Conservation (phyloP, 2,888 invertebrate genomes). For the Dryocosmus kuriphilus region DNA sequence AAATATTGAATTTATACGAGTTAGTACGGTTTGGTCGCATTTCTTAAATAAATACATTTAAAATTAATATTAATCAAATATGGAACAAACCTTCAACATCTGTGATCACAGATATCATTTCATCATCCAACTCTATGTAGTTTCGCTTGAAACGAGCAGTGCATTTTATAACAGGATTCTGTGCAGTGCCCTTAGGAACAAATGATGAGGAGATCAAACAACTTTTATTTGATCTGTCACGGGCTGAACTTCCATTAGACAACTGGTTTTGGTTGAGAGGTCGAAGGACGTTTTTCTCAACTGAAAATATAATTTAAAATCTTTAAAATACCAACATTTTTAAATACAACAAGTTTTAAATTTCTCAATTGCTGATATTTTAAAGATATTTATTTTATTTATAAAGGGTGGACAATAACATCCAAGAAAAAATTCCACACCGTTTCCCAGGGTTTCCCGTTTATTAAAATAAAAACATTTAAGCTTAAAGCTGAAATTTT, state of each 20-base stretch:
- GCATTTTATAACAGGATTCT: slow-evolving; percentile 79
- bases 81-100: slow-evolving; percentile 83
- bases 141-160: slow-evolving; percentile 84
- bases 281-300: slow-evolving; percentile 74
- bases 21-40: not conserved
- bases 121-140: slow-evolving; percentile 85
- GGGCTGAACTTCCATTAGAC: slow-evolving; percentile 66
- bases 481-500: too few relatives aligned
- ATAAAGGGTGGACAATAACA: too few relatives aligned
- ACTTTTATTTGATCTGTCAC: slow-evolving; percentile 69
- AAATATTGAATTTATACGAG: too few relatives aligned
- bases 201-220: slow-evolving; percentile 68
- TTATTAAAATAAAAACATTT: too few relatives aligned
- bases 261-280: slow-evolving; percentile 76
- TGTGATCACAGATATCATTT: slow-evolving; percentile 85
- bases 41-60: not conserved
- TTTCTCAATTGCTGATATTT: too few relatives aligned
- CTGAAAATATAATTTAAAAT: slow-evolving; percentile 52
- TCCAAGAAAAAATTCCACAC: too few relatives aligned
- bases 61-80: slow-evolving; percentile 18
- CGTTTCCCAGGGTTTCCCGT: too few relatives aligned
- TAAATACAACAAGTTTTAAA: not conserved
- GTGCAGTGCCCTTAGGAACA: slow-evolving; percentile 72
- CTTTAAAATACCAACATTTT: not conserved
- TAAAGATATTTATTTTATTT: too few relatives aligned